Evolutionary conservation across 2,888 invertebrate genomes (phyloP).

Genomic region (Agrochola circellaris): DNA sequence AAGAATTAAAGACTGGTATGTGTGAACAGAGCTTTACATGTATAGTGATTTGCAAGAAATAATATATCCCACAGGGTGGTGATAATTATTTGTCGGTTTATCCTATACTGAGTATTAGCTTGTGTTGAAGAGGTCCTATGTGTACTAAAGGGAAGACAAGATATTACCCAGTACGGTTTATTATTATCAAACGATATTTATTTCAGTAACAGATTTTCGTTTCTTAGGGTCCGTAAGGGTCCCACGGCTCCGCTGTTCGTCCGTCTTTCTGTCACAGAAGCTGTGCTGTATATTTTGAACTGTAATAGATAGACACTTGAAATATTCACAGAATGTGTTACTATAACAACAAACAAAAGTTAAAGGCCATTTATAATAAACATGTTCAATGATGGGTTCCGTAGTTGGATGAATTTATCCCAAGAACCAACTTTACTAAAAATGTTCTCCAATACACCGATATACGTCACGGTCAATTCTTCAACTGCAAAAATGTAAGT

Average conservation of each 20-base stretch:
- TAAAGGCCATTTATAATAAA: neutral
- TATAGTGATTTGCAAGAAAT: slow-evolving; percentile 28
- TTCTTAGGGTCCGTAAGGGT: neutral
- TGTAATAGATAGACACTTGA: neutral
- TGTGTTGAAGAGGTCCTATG: neutral
- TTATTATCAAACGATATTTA: neutral
- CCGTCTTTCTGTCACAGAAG: neutral
- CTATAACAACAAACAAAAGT: neutral
- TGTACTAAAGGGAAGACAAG: neutral
- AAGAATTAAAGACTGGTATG: neutral
- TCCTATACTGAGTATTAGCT: neutral
- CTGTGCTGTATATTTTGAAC: neutral
- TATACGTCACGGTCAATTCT: neutral
- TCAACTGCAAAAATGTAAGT: neutral
- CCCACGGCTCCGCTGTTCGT: neutral
- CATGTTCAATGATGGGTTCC: neutral
- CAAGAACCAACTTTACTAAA: neutral
- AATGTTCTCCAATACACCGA: neutral
- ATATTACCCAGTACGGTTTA: neutral
- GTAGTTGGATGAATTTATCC: neutral
- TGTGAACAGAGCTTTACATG: neutral
- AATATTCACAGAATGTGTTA: neutral
- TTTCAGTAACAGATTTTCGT: neutral
- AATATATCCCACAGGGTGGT: neutral
- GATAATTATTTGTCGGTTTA: slow-evolving; percentile 10